Evolutionary conservation across 2,888 invertebrate genomes (phyloP).

Genomic region (Phaonia tiefii): DNA sequence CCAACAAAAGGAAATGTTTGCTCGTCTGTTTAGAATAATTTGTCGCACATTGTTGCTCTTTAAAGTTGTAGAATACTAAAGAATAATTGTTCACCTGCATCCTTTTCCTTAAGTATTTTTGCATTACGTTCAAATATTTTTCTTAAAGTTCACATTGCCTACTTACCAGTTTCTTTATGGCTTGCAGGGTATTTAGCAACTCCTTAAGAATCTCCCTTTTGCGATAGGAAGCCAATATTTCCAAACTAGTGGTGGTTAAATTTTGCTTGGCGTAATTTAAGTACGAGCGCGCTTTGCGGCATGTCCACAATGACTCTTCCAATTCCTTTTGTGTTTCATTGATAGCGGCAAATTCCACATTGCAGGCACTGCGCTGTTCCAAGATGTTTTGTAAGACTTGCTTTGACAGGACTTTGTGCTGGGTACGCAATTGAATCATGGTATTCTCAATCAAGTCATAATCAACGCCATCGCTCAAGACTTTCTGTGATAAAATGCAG

Average conservation of each 20-base stretch:
- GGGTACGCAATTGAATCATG: slow-evolving; percentile 77
- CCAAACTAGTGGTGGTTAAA: slow-evolving; percentile 91
- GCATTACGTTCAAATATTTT: too few relatives aligned
- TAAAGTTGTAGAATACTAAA: too few relatives aligned
- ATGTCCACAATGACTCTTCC: slow-evolving; percentile 86
- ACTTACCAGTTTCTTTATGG: slow-evolving; percentile 86
- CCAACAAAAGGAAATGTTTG: too few relatives aligned
- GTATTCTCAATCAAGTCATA: slow-evolving; percentile 76
- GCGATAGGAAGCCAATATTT: slow-evolving; percentile 94
- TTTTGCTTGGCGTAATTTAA: slow-evolving; percentile 89
- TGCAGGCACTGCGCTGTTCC: slow-evolving; percentile 93
- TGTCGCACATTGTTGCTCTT: too few relatives aligned
- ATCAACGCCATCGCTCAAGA: slow-evolving; percentile 76
- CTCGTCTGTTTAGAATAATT: too few relatives aligned
- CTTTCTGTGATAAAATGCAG: slow-evolving; percentile 72
- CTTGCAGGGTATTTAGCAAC: slow-evolving; percentile 89
- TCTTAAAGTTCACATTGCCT: too few relatives aligned
- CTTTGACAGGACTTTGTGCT: slow-evolving; percentile 90
- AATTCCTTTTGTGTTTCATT: slow-evolving; percentile 86
- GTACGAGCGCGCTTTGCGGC: slow-evolving; percentile 87
- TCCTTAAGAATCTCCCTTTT: slow-evolving; percentile 92
- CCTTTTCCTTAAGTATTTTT: too few relatives aligned
- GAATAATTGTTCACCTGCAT: too few relatives aligned
- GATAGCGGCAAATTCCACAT: slow-evolving; percentile 90
- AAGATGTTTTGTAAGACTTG: slow-evolving; percentile 95